Evolutionary conservation across 2,888 invertebrate species (phyloP).

Genomic region (Epiperipatus broadwayi): DNA sequence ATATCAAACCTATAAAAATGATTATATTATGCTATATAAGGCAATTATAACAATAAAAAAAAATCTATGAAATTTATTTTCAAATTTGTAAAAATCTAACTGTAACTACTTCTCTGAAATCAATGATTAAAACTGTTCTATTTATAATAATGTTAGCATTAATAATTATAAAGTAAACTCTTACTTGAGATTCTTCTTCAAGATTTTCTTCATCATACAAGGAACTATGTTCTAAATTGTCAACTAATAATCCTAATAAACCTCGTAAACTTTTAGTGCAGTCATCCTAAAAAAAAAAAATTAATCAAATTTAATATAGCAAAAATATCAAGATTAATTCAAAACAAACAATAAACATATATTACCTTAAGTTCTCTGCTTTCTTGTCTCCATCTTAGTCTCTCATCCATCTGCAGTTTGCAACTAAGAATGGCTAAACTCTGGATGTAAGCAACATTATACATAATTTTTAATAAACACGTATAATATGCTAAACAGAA

Average conservation of each 20-base stretch:
- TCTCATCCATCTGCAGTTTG: constrained; percentile 26
- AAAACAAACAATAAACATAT: constrained; percentile 7
- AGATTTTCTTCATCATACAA: constrained; percentile 41
- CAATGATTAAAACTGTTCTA: too few relatives aligned
- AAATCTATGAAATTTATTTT: too few relatives aligned
- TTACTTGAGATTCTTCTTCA: constrained; percentile 23
- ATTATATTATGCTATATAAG: too few relatives aligned
- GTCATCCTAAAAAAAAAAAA: not conserved
- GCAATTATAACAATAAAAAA: too few relatives aligned
- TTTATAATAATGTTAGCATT: too few relatives aligned
- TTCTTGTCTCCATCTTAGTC: constrained; percentile 25
- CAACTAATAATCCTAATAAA: constrained; percentile 29
- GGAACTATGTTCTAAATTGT: constrained; percentile 36
- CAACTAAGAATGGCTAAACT: constrained; percentile 50
- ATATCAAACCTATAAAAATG: too few relatives aligned
- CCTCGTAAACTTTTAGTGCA: constrained; percentile 19
- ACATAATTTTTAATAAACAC: constrained; percentile 64
- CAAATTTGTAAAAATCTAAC: too few relatives aligned
- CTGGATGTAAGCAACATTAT: constrained; percentile 74
- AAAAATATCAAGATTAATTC: not conserved
- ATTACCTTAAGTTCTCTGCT: constrained; percentile 13
- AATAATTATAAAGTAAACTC: constrained; percentile 15
- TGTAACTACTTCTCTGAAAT: too few relatives aligned
- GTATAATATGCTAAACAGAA: constrained; percentile 57
- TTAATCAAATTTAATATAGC: not conserved